These are phyloP conservation scores for Ceratina japonica DNA, from an alignment of 1,140 invertebrate genomes.

Conservation along the genomic window DNA sequence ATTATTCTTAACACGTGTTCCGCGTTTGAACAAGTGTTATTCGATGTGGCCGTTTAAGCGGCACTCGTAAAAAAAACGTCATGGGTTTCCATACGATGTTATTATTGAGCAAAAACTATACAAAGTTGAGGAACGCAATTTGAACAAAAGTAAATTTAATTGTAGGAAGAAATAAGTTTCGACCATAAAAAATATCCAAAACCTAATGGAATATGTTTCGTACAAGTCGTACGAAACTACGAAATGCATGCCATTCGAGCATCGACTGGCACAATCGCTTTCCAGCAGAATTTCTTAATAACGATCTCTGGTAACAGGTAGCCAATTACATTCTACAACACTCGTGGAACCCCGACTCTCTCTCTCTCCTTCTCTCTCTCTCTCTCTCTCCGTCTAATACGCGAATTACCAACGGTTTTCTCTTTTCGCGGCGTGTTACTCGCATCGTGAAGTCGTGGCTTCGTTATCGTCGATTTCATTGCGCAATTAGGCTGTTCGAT, in stretches of 20 bases:
- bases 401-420: conserved; percentile 41
- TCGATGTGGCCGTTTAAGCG: conserved; percentile 25
- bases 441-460: conserved; percentile 21
- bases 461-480: conserved; percentile 28
- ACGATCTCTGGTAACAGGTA: conserved; percentile 12
- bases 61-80: conserved; percentile 18
- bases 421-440: conserved; percentile 12
- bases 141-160: too few species aligned
- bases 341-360: background rate
- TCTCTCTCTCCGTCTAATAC: background rate
- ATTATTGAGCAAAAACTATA: background rate
- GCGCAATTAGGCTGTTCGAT: conserved; percentile 24
- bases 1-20: conserved; percentile 3
- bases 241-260: background rate
- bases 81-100: background rate
- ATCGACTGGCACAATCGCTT: background rate
- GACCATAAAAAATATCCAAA: too few species aligned
- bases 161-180: too few species aligned
- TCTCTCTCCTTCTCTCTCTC: too few species aligned
- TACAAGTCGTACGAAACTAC: too few species aligned
- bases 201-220: background rate
- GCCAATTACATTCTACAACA: conserved; percentile 35
- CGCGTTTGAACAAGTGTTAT: conserved; percentile 39
- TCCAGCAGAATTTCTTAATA: conserved; percentile 11
- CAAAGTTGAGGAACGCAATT: background rate